Evolutionary conservation across 2,797 vertebrate genomes (phyloP).

Genomic region (Ctenopoma kingsleyae): DNA sequence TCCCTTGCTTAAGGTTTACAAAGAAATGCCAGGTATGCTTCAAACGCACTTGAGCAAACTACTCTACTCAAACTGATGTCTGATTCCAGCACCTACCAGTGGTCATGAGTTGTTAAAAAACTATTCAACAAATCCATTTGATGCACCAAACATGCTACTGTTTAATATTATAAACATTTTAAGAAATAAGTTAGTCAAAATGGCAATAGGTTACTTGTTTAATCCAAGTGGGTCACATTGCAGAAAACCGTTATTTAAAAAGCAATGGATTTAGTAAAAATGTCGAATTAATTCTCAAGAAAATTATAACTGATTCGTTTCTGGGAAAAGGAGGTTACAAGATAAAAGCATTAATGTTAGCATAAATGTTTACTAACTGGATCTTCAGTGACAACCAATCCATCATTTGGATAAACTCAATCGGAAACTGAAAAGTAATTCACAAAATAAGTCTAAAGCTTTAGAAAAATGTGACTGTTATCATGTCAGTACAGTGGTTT

Average conservation of each 20-base stretch:
- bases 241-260: background rate
- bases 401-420: background rate
- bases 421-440: slow-evolving; percentile 32
- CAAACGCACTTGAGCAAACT: slow-evolving; percentile 11
- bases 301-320: slow-evolving; percentile 9
- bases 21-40: background rate
- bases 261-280: background rate
- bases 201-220: background rate
- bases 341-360: background rate
- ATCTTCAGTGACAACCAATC: slow-evolving; percentile 1
- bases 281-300: background rate
- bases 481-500: slow-evolving; percentile 22
- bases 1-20: background rate
- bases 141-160: background rate
- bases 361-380: background rate
- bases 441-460: slow-evolving; percentile 22
- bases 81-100: background rate
- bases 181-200: background rate
- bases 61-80: slow-evolving; percentile 2
- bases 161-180: background rate
- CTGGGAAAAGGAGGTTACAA: background rate
- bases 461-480: too few relatives aligned
- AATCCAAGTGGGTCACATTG: slow-evolving; percentile 2
- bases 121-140: background rate
- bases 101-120: background rate